These are phyloP conservation scores for Megalops cyprinoides DNA, from an alignment of 2,797 vertebrate species.

Conservation along the genomic window DNA sequence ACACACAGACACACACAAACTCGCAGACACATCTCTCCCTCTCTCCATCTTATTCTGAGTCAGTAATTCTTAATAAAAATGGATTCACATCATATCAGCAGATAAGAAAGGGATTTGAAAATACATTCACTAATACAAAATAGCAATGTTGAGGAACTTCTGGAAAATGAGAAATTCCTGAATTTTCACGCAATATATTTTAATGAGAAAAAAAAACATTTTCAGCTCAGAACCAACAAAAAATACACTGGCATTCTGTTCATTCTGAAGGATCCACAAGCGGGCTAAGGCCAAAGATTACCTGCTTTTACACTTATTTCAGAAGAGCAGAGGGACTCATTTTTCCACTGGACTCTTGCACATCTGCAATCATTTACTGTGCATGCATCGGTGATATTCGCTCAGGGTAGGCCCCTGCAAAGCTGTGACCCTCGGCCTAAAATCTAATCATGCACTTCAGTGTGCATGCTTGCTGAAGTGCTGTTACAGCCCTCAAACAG, in stretches of 20 bases:
- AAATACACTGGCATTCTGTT: not conserved
- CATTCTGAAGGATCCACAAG: not conserved
- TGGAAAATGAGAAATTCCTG: too few relatives aligned
- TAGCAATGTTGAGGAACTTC: not conserved
- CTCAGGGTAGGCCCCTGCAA: too few relatives aligned
- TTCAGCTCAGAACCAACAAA: not conserved
- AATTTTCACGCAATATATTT: slow-evolving; percentile 4
- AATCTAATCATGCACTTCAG: too few relatives aligned
- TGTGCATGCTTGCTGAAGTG: not conserved
- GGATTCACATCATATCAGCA: not conserved
- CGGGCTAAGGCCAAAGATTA: not conserved
- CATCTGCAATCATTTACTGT: not conserved
- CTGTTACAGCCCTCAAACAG: not conserved
- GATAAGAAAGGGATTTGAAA: not conserved
- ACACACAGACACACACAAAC: not conserved
- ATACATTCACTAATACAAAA: not conserved
- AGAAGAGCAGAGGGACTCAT: not conserved
- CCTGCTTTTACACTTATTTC: not conserved
- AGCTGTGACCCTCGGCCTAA: too few relatives aligned
- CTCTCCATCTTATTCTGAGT: not conserved
- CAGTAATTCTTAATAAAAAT: not conserved
- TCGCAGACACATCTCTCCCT: not conserved
- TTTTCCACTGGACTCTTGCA: not conserved
- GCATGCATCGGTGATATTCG: not conserved
- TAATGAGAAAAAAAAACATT: not conserved